phyloP scores from a whole-genome alignment of 2,113 vertebrate genomes.

The Xyliphius kryptos region DNA sequence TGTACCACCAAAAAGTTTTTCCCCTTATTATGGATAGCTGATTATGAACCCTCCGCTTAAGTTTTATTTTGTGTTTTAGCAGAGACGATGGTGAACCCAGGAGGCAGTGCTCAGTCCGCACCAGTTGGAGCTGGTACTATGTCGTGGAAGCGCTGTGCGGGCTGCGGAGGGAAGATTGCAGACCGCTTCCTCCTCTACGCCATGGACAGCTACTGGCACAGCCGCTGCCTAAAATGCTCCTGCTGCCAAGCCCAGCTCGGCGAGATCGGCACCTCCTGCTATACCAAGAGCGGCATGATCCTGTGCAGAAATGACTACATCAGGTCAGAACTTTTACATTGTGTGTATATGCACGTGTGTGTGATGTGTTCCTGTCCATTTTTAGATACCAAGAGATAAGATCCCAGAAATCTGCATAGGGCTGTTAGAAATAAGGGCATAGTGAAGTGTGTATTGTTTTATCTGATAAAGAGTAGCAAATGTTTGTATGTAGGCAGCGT shows the following conservation, averaged over 20 bases:
- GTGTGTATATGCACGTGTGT: neutral
- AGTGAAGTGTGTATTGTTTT: too few species aligned
- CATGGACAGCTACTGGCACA: constrained; percentile 99
- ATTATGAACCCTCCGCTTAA: too few species aligned
- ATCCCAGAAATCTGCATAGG: too few species aligned
- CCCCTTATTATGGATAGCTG: too few species aligned
- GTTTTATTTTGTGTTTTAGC: neutral
- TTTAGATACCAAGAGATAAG: too few species aligned
- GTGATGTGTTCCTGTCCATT: too few species aligned
- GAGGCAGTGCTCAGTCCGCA: constrained; percentile 88
- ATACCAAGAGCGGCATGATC: constrained; percentile 99
- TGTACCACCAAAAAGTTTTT: too few species aligned
- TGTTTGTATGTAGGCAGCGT: too few species aligned
- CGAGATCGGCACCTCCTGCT: constrained; percentile 96
- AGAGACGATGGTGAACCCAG: constrained; percentile 91
- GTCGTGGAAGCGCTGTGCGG: constrained; percentile 94
- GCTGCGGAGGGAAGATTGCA: constrained; percentile 94
- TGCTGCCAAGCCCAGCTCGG: constrained; percentile 59
- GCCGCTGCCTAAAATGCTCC: constrained; percentile 96
- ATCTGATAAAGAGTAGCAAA: too few species aligned
- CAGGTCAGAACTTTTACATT: constrained; percentile 70
- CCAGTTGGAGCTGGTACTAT: constrained; percentile 85
- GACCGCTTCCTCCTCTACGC: constrained; percentile 98
- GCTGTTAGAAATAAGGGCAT: too few species aligned
- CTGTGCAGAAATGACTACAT: constrained; percentile 99